Conservation (phyloP, 2,113 vertebrate genomes). For the Fulica atra region DNA sequence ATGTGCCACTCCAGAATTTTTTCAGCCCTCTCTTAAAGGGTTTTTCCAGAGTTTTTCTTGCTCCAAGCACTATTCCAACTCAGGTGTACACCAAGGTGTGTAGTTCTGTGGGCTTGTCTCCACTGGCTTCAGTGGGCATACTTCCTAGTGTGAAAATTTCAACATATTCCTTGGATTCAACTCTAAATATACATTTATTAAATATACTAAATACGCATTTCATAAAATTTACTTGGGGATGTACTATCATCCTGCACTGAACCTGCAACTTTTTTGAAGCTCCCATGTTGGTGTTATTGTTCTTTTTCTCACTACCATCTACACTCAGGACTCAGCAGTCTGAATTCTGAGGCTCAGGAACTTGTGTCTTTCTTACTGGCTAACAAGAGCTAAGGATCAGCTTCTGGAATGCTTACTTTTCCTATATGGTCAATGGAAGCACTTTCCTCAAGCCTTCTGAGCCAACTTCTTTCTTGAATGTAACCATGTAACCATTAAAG, state of each 20-base stretch:
- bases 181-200: neutral
- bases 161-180: neutral
- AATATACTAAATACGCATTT: neutral
- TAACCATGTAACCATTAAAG: neutral
- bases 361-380: neutral
- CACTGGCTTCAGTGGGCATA: neutral
- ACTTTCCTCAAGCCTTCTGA: neutral
- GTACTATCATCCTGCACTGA: neutral
- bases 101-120: neutral
- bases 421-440: neutral
- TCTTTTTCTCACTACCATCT: neutral
- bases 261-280: neutral
- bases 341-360: neutral
- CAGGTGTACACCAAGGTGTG: neutral
- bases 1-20: neutral
- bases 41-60: neutral
- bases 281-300: neutral
- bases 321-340: neutral
- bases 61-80: neutral
- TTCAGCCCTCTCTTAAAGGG: neutral
- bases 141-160: neutral
- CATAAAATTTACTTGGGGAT: neutral
- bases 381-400: neutral
- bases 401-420: neutral
- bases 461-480: neutral